These are phyloP conservation scores for Leistus spinibarbis DNA, from an alignment of 2,888 invertebrate genomes.

Conservation along the genomic window DNA sequence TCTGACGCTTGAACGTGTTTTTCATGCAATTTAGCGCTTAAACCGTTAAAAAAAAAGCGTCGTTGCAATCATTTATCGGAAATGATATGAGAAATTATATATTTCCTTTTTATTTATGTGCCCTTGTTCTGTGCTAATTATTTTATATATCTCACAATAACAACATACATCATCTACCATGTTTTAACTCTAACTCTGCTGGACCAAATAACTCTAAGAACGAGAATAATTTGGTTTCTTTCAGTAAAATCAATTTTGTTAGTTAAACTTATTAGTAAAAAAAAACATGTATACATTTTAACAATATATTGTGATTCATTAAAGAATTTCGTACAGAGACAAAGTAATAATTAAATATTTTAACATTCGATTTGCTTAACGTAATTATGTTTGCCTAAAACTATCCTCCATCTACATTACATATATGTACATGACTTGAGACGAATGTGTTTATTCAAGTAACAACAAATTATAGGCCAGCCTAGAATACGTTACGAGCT, in stretches of 20 bases:
- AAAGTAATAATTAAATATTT: slow-evolving; percentile 12
- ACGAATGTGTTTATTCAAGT: slow-evolving; percentile 33
- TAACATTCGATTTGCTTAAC: neutral
- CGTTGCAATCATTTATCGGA: too few relatives aligned
- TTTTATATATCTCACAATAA: neutral
- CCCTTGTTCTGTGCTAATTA: slow-evolving; percentile 23
- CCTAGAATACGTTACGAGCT: neutral
- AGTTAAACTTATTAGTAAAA: slow-evolving; percentile 5
- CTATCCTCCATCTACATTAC: slow-evolving; percentile 33
- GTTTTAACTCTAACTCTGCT: neutral
- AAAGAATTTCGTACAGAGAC: slow-evolving; percentile 26
- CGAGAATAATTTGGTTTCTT: neutral
- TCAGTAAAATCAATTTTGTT: too few relatives aligned
- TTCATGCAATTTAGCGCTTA: too few relatives aligned
- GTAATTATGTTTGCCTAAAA: neutral
- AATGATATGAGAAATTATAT: neutral
- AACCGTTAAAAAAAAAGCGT: too few relatives aligned
- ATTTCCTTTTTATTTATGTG: slow-evolving; percentile 1
- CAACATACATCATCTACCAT: slow-evolving; percentile 26
- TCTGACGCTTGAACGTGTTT: too few relatives aligned
- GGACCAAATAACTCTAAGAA: neutral
- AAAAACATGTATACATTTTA: slow-evolving; percentile 23
- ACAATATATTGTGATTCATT: slow-evolving; percentile 33
- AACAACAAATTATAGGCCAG: too few relatives aligned
- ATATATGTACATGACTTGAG: slow-evolving; percentile 37